Conservation (phyloP, 2,888 invertebrate species). For the Morpho helenor region DNA sequence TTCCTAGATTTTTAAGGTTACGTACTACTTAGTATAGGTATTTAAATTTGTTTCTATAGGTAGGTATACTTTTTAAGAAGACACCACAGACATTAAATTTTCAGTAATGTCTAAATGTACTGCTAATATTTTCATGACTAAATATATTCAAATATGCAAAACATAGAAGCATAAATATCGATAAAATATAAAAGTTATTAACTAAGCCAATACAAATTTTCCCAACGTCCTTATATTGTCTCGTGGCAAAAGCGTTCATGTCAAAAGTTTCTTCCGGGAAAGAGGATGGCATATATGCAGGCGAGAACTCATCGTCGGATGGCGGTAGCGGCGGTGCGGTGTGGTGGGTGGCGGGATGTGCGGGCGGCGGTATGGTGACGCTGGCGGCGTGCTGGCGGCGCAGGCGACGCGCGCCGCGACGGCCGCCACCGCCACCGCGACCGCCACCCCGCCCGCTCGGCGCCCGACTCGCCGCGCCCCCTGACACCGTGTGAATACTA, state of each 20-base stretch:
- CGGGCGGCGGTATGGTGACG: constrained; percentile 36
- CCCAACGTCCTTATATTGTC: not conserved
- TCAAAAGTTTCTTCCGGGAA: constrained; percentile 3
- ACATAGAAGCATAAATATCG: too few relatives aligned
- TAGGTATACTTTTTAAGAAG: too few relatives aligned
- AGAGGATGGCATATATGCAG: constrained; percentile 21
- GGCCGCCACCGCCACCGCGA: constrained; percentile 47
- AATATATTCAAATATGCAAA: too few relatives aligned
- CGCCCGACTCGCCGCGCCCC: constrained; percentile 52
- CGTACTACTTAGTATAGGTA: too few relatives aligned
- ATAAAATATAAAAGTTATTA: too few relatives aligned
- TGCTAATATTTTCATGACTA: too few relatives aligned
- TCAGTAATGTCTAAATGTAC: too few relatives aligned
- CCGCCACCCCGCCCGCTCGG: constrained; percentile 66
- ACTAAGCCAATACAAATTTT: too few relatives aligned
- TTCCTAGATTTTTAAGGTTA: too few relatives aligned
- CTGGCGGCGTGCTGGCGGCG: constrained; percentile 49
- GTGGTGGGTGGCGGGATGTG: constrained; percentile 41
- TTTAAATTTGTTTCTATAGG: too few relatives aligned
- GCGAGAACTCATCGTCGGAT: constrained; percentile 43
- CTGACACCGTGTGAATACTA: constrained; percentile 61
- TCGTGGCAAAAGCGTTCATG: constrained; percentile 6
- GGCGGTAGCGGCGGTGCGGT: constrained; percentile 39
- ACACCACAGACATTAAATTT: too few relatives aligned
- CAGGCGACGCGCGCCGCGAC: constrained; percentile 56